A percentile compares a stretch with the other conserved stretches of the same genome.
phyloP scores from a whole-genome alignment of 2,888 invertebrate species.

The Hypena proboscidalis region DNA sequence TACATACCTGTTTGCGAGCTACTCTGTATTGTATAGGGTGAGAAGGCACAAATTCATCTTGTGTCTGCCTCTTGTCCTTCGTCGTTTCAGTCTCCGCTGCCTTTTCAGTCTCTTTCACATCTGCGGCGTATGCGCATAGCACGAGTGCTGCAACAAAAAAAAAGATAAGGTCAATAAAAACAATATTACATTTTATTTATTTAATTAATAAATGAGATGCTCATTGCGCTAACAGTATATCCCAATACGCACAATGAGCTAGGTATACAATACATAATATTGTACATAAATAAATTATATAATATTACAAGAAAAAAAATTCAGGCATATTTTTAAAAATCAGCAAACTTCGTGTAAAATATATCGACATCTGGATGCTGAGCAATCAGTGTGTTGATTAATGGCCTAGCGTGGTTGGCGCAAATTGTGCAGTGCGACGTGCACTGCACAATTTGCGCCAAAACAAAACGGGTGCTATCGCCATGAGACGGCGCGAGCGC shows the following conservation, averaged over 20 bases:
- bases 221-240: not conserved
- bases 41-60: slow-evolving; percentile 55
- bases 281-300: too few relatives aligned
- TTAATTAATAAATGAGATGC: not conserved
- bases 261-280: too few relatives aligned
- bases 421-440: too few relatives aligned
- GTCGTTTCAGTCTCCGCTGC: slow-evolving; percentile 44
- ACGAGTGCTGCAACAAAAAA: slow-evolving; percentile 67
- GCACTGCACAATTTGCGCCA: too few relatives aligned
- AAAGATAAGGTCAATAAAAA: not conserved
- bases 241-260: too few relatives aligned
- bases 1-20: slow-evolving; percentile 69
- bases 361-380: too few relatives aligned
- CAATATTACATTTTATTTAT: not conserved
- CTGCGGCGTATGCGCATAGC: slow-evolving; percentile 65
- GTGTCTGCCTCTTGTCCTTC: slow-evolving; percentile 73
- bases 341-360: too few relatives aligned
- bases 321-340: too few relatives aligned
- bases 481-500: too few relatives aligned
- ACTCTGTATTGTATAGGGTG: slow-evolving; percentile 66
- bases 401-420: not conserved
- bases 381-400: too few relatives aligned
- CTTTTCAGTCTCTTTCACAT: slow-evolving; percentile 59
- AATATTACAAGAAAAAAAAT: not conserved
- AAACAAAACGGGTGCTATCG: too few relatives aligned